Evolutionary conservation across 1,140 invertebrate genomes (phyloP).

Genomic region (Drosophila busckii): DNA sequence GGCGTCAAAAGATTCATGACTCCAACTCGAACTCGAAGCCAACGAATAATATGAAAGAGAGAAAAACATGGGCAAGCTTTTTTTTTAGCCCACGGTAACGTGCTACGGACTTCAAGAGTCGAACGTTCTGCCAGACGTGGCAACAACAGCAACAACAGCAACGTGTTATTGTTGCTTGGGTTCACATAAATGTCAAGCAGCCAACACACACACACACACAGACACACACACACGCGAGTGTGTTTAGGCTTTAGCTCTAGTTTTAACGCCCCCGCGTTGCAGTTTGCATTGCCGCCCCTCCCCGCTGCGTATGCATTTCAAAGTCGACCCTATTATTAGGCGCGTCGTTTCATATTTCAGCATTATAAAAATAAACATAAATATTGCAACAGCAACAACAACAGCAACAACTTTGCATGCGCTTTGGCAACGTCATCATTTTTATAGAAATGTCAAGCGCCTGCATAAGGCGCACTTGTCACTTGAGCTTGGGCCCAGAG

Average conservation of each 20-base stretch:
- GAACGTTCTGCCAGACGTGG: conserved; percentile 37
- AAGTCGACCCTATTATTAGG: conserved; percentile 75
- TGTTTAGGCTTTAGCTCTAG: conserved; percentile 47
- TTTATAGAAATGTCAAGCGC: conserved; percentile 59
- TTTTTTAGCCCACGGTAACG: conserved; percentile 59
- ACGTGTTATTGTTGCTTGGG: conserved; percentile 67
- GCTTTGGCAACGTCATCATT: conserved; percentile 35
- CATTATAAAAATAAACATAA: conserved; percentile 43
- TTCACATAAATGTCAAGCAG: conserved; percentile 76
- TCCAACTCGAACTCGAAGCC: conserved; percentile 36
- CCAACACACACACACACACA: conserved; percentile 27
- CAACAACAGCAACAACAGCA: conserved; percentile 9
- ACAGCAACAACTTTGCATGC: conserved; percentile 13
- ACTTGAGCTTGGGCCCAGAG: conserved; percentile 63
- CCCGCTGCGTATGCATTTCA: conserved; percentile 60
- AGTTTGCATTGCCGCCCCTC: conserved; percentile 5
- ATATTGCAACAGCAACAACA: conserved; percentile 21
- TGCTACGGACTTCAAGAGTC: conserved; percentile 33
- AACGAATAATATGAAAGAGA: conserved; percentile 23
- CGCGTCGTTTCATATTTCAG: conserved; percentile 65
- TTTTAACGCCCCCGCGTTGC: conserved; percentile 26
- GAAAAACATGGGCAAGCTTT: conserved; percentile 15
- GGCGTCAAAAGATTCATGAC: conserved; percentile 73
- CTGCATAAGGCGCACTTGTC: conserved; percentile 52
- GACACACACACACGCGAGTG: not conserved